phyloP scores from a whole-genome alignment of 2,797 vertebrate species.

The Odontamblyopus rebecca region DNA sequence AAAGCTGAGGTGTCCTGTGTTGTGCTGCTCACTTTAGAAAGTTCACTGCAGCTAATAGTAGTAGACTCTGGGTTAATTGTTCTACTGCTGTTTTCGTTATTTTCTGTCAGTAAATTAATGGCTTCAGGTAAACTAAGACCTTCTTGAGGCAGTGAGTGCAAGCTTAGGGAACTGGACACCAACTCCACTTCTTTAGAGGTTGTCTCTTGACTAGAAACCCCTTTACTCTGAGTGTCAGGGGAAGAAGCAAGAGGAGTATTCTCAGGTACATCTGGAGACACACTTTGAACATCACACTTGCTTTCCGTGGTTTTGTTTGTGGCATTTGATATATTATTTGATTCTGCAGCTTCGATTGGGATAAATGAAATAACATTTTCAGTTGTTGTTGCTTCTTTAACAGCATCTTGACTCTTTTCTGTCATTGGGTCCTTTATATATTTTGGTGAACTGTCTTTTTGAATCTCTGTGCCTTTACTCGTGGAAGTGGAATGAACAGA shows the following conservation, averaged over 20 bases:
- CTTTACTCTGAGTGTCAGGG: constrained; percentile 14
- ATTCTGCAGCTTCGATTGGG: background rate
- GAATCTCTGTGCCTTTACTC: constrained; percentile 1
- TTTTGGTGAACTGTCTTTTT: constrained; percentile 9
- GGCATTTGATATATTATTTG: constrained; percentile 12
- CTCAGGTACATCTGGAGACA: background rate
- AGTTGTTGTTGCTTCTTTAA: background rate
- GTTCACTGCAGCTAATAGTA: constrained; percentile 29
- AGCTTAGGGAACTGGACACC: constrained; percentile 72
- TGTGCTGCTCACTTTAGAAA: constrained; percentile 63
- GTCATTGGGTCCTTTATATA: background rate
- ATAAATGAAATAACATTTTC: constrained; percentile 7
- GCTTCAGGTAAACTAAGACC: constrained; percentile 60
- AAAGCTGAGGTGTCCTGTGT: constrained; percentile 39
- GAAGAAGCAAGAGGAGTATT: constrained; percentile 28
- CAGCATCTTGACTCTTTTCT: background rate
- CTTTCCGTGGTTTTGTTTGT: background rate
- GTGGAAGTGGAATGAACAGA: constrained; percentile 23
- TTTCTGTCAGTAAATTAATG: constrained; percentile 51
- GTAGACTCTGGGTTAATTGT: constrained; percentile 8
- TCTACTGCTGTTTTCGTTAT: constrained; percentile 18
- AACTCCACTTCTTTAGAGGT: constrained; percentile 56
- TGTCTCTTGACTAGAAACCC: constrained; percentile 1
- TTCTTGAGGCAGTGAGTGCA: constrained; percentile 61
- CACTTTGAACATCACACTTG: constrained; percentile 7